Evolutionary conservation across 2,888 invertebrate species (phyloP).

Genomic region (Thecophora atra): DNA sequence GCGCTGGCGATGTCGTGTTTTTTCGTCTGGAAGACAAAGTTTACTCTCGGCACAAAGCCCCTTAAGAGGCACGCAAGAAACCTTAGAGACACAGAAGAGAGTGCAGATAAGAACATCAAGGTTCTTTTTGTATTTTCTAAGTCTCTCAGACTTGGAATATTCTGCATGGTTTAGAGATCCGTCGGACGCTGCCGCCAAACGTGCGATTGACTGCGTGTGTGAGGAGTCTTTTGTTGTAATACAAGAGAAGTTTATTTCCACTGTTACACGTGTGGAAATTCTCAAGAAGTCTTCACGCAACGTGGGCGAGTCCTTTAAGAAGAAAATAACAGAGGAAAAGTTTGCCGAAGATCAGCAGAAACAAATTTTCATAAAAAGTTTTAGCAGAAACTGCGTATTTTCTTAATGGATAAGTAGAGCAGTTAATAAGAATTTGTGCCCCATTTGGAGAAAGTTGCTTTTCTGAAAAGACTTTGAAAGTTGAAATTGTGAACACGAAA

Average conservation of each 20-base stretch:
- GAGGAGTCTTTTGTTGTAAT: neutral
- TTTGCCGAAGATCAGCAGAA: too few relatives aligned
- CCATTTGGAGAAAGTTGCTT: neutral
- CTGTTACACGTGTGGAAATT: constrained; percentile 23
- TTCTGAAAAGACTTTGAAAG: neutral
- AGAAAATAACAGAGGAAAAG: neutral
- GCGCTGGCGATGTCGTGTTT: constrained; percentile 26
- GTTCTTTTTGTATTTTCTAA: neutral
- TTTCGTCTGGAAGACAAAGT: constrained; percentile 31
- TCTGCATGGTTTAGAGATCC: neutral
- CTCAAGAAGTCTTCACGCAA: constrained; percentile 21
- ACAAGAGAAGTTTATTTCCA: constrained; percentile 19
- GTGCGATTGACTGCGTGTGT: neutral
- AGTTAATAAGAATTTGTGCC: constrained; percentile 6
- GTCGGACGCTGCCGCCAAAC: neutral
- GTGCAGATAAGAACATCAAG: neutral
- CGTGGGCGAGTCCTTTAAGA: constrained; percentile 7
- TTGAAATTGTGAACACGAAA: neutral
- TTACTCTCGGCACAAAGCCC: neutral
- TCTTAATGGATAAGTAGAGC: neutral
- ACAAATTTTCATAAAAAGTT: constrained; percentile 16
- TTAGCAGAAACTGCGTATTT: neutral
- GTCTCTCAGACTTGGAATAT: too few relatives aligned
- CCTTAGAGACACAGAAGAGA: neutral
- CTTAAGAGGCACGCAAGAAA: neutral